A percentile compares a stretch with the other conserved stretches of the same genome.
Conservation (phyloP, 2,888 invertebrate species). For the Meteorus colon region DNA sequence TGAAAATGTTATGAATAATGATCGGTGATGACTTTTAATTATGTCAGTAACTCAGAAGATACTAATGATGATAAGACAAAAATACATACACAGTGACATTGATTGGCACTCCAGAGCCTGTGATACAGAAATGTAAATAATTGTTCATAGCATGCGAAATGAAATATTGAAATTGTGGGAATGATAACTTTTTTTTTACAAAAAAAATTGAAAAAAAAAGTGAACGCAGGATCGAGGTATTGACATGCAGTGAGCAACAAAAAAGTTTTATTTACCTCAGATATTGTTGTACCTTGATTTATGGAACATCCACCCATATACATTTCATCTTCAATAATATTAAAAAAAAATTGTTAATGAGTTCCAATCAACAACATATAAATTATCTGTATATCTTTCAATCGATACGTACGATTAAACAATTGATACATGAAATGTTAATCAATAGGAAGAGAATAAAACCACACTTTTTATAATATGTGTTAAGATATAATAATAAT, state of each 20-base stretch:
- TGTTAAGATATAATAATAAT: not conserved
- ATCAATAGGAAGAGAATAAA: not conserved
- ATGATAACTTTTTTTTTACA: constrained; percentile 27
- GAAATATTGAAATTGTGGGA: constrained; percentile 45
- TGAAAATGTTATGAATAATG: not conserved
- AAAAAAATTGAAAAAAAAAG: constrained; percentile 52
- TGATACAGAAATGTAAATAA: constrained; percentile 62
- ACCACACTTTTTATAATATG: not conserved
- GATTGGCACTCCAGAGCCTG: constrained; percentile 52
- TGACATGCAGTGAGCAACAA: not conserved
- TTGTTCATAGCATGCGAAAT: constrained; percentile 50
- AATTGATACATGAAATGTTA: not conserved
- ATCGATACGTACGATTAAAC: not conserved
- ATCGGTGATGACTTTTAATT: not conserved
- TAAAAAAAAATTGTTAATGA: not conserved
- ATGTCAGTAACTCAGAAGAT: not conserved
- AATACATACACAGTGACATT: constrained; percentile 45
- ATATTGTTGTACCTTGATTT: not conserved
- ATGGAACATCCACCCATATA: not conserved
- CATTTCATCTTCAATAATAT: not conserved
- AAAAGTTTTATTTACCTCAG: not conserved
- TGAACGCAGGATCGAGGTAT: constrained; percentile 52
- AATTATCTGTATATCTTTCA: not conserved
- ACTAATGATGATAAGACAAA: constrained; percentile 27
- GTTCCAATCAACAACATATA: not conserved